Evolutionary conservation across 2,113 vertebrate genomes (phyloP), one percentile per base, ranked within the genome.

Genomic region (Aleadryas rufinucha): DNA sequence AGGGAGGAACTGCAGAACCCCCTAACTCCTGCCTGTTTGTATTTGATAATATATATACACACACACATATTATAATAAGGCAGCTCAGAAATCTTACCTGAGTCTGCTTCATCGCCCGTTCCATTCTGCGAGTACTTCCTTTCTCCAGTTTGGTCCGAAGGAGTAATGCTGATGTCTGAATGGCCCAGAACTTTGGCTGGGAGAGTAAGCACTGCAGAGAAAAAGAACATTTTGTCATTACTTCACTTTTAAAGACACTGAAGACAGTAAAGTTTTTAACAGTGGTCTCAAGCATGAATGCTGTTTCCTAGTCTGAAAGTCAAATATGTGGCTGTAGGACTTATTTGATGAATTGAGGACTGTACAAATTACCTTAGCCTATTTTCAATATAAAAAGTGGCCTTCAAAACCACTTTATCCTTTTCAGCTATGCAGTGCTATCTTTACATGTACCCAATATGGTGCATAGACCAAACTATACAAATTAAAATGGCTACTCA

Each of bases 41-140:
- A 75, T 37, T 14, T 56, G 15, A 68, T 21, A 60, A 18, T 13
- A 39, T 17, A 35, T 16, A 56, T 9, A 72, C 1, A 53, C 2
- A 50, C 1, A 31, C 8, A 61, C 4, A 13, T 2, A 60, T 44
- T 24, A 13, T 11, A 82, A 42, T 10, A 61, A 39, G 13, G 26
- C 54, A 72, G 44, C 30, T 75, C 22, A 60, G 57, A 71, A 49
- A 28, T 45, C 93, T 93, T 97, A 99, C 99, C 98, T 99, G 99
- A 10, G 98, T 99, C 97, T 99, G 99, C 97, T 98, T 99, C 99
- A 99, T 98, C 44, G 99, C 99, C 41, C 99, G 98, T 74, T 99
- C 99, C 69, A 99, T 97, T 82, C 99, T 98, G 17, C 99, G 98
- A 19, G 98, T 97, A 41, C 98, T 99, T 74, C 98, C 98, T 89